Conservation (phyloP, 2,797 vertebrate genomes). For the Cyprinodon diabolis region DNA sequence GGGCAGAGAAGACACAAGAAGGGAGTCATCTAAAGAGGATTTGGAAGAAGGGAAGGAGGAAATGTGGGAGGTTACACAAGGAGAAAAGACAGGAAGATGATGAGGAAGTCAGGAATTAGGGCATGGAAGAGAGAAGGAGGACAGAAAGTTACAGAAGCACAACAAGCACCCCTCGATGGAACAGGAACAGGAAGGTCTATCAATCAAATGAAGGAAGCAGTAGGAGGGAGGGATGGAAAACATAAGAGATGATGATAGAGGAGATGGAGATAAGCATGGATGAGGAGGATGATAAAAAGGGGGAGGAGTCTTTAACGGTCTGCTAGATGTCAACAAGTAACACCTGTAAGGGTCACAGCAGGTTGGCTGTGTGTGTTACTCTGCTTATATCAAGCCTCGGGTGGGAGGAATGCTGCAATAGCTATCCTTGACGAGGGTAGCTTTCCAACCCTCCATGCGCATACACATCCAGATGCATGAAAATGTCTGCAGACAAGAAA, state of each 20-base stretch:
- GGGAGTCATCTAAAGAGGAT: conserved; percentile 41
- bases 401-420: conserved; percentile 51
- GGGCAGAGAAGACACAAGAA: conserved; percentile 45
- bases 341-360: conserved; percentile 36
- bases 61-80: conserved; percentile 7
- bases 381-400: conserved; percentile 57
- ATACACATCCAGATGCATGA: conserved; percentile 3
- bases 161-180: neutral
- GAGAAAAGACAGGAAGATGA: conserved; percentile 8
- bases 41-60: conserved; percentile 24
- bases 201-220: conserved; percentile 11
- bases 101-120: conserved; percentile 39
- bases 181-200: neutral
- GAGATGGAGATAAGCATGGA: conserved; percentile 25
- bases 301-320: conserved; percentile 42
- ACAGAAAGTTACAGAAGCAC: conserved; percentile 4
- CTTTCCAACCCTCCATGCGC: conserved; percentile 15
- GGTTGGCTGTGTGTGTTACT: conserved; percentile 18
- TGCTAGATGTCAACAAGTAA: conserved; percentile 58
- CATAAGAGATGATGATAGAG: conserved; percentile 9
- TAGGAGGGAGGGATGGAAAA: conserved; percentile 13
- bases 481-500: conserved; percentile 8
- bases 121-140: conserved; percentile 26
- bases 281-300: conserved; percentile 33
- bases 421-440: conserved; percentile 33